Evolutionary conservation across 2,113 vertebrate species (phyloP).

Genomic region (Forbesichthys agassizii): DNA sequence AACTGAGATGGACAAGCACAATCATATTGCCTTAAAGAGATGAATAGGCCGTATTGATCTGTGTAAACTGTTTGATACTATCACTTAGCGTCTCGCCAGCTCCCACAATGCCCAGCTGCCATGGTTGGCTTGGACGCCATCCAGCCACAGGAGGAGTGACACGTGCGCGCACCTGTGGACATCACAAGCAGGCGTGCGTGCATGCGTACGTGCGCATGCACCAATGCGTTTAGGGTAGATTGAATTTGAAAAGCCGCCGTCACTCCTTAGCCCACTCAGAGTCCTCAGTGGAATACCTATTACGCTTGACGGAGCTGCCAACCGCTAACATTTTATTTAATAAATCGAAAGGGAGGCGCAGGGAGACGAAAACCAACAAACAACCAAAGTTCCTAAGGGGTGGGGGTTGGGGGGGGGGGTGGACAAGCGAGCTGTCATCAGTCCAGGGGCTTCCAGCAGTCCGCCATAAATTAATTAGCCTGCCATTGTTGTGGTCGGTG

Average conservation of each 20-base stretch:
- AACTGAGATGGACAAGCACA: slow-evolving; percentile 50
- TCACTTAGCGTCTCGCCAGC: slow-evolving; percentile 68
- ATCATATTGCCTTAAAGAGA: slow-evolving; percentile 59
- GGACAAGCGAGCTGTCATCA: slow-evolving; percentile 77
- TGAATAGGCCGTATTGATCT: slow-evolving; percentile 73
- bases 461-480: slow-evolving; percentile 81
- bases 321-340: slow-evolving; percentile 83
- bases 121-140: slow-evolving; percentile 48
- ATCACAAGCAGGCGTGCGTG: background rate
- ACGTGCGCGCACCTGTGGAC: slow-evolving; percentile 20
- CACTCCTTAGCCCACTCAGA: slow-evolving; percentile 56
- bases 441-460: slow-evolving; percentile 72
- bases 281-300: slow-evolving; percentile 77
- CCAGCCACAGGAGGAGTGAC: slow-evolving; percentile 55
- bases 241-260: slow-evolving; percentile 72
- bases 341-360: slow-evolving; percentile 72
- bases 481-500: slow-evolving; percentile 76
- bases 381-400: slow-evolving; percentile 69
- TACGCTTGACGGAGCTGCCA: slow-evolving; percentile 75
- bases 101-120: slow-evolving; percentile 58
- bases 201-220: slow-evolving; percentile 26
- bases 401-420: slow-evolving; percentile 59
- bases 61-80: slow-evolving; percentile 69
- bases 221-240: slow-evolving; percentile 58
- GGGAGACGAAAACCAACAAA: slow-evolving; percentile 70